These are phyloP conservation scores for Lucifuga dentata DNA, from an alignment of 2,113 vertebrate genomes.

Conservation along the genomic window DNA sequence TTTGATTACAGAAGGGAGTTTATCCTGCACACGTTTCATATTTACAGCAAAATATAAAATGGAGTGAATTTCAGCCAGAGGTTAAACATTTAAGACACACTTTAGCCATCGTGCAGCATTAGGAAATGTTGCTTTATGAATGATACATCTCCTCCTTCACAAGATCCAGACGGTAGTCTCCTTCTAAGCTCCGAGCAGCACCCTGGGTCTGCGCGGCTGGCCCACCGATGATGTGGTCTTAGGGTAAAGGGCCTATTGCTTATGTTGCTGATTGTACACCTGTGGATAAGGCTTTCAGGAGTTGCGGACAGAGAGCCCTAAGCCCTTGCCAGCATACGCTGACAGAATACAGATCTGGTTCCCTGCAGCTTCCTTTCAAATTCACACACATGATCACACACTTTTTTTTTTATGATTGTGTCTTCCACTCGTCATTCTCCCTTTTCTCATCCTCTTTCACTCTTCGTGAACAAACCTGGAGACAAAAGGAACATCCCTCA, in stretches of 20 bases:
- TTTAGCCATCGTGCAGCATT: slow-evolving; percentile 47
- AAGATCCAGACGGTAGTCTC: slow-evolving; percentile 65
- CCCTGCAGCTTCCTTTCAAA: slow-evolving; percentile 27
- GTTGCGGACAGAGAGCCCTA: slow-evolving; percentile 56
- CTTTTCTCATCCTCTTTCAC: neutral
- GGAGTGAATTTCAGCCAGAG: slow-evolving; percentile 37
- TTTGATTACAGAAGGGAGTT: no score
- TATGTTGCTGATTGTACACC: slow-evolving; percentile 80
- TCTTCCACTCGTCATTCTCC: slow-evolving; percentile 19
- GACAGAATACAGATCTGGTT: slow-evolving; percentile 67
- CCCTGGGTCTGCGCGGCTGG: slow-evolving; percentile 47
- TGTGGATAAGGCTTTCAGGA: slow-evolving; percentile 77
- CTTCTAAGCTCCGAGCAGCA: slow-evolving; percentile 58
- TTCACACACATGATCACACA: slow-evolving; percentile 13
- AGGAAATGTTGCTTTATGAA: slow-evolving; percentile 69
- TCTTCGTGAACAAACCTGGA: no score
- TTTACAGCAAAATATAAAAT: slow-evolving; percentile 10
- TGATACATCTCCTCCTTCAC: slow-evolving; percentile 52
- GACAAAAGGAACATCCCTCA: no score
- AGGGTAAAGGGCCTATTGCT: slow-evolving; percentile 73
- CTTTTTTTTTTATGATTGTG: slow-evolving; percentile 12
- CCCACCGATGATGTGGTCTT: slow-evolving; percentile 74
- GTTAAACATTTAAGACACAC: slow-evolving; percentile 59
- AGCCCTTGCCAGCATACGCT: slow-evolving; percentile 46
- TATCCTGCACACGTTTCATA: slow-evolving; percentile 5